A percentile compares a stretch with the other conserved stretches of the same genome.
phyloP scores from a whole-genome alignment of 2,113 vertebrate species.

The Nipponia nippon region DNA sequence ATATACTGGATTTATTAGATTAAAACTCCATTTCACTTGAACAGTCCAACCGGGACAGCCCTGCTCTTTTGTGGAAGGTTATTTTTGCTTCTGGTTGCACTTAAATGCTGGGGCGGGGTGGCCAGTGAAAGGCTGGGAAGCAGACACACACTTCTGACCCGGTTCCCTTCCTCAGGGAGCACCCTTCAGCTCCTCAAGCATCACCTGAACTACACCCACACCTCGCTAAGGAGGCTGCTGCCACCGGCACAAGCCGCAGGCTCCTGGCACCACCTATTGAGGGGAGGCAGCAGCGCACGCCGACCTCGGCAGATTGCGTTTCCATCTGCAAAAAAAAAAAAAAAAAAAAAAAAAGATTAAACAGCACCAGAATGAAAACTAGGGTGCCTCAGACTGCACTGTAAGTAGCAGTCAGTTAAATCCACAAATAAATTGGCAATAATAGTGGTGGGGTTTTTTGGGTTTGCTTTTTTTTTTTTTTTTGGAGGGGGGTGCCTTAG shows the following conservation, averaged over 20 bases:
- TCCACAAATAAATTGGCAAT: background rate
- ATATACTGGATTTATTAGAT: background rate
- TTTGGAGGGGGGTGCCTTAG: background rate
- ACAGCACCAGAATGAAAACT: background rate
- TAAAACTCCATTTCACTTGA: background rate
- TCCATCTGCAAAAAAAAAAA: background rate
- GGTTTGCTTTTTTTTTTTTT: background rate
- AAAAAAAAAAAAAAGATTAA: background rate
- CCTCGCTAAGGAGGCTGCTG: background rate
- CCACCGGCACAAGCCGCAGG: too few relatives aligned
- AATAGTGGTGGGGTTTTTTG: background rate
- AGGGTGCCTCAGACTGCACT: background rate
- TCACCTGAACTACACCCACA: background rate
- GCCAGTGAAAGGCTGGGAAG: background rate
- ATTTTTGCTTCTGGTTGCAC: background rate
- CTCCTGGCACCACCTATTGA: background rate
- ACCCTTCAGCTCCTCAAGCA: background rate
- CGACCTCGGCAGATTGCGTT: background rate
- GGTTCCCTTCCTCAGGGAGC: background rate
- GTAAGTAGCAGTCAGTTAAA: background rate
- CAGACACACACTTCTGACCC: background rate
- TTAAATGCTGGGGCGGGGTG: background rate
- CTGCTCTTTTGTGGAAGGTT: background rate
- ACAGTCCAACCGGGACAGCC: background rate
- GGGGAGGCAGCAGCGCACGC: background rate